Evolutionary conservation across 2,113 vertebrate genomes (phyloP).

Genomic region (Condylura cristata): DNA sequence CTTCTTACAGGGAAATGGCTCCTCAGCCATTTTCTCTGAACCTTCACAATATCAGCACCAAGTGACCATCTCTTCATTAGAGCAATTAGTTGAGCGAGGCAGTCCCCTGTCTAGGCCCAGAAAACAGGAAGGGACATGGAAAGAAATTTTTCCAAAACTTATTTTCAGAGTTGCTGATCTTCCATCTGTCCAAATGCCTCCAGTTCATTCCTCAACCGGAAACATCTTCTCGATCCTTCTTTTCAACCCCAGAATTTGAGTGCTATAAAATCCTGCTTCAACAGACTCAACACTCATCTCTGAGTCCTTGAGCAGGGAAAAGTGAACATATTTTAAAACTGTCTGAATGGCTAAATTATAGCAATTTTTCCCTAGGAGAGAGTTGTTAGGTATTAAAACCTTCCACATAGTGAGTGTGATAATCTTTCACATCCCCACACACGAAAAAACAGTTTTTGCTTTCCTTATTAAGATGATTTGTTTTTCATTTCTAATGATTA

Average conservation of each 20-base stretch:
- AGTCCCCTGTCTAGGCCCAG: neutral
- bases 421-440: neutral
- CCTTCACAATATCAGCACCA: neutral
- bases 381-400: slow-evolving; percentile 54
- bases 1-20: neutral
- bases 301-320: slow-evolving; percentile 12
- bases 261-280: neutral
- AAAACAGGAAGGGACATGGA: neutral
- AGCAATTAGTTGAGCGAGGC: neutral
- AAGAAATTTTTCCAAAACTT: neutral
- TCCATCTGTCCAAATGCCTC: neutral
- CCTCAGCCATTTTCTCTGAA: neutral
- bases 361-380: neutral
- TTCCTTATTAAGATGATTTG: slow-evolving; percentile 66
- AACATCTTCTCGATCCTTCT: neutral
- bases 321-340: slow-evolving; percentile 18
- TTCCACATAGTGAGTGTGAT: slow-evolving; percentile 11
- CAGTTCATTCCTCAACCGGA: neutral
- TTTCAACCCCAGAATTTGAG: neutral
- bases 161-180: neutral
- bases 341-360: slow-evolving; percentile 47
- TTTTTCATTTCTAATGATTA: slow-evolving; percentile 66
- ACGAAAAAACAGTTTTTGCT: slow-evolving; percentile 42
- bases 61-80: neutral
- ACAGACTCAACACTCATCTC: neutral